phyloP scores from a whole-genome alignment of 2,113 vertebrate species.

The Dicrurus megarhynchus region DNA sequence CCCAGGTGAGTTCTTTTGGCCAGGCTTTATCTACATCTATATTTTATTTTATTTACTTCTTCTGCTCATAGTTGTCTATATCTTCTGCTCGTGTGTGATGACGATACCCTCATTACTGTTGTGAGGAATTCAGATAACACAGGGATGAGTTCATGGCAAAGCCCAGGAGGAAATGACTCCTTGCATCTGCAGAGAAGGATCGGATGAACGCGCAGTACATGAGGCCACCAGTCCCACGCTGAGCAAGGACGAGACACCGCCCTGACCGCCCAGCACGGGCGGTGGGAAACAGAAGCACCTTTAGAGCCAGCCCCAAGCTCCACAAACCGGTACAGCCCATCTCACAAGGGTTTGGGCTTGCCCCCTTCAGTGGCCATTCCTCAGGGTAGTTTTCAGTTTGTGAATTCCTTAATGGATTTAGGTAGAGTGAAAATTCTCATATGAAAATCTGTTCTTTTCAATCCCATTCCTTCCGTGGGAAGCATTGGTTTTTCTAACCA shows the following conservation, averaged over 20 bases:
- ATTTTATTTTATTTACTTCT: background rate
- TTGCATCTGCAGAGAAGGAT: background rate
- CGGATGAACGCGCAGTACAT: background rate
- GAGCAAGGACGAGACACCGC: fast-evolving
- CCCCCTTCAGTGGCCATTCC: background rate
- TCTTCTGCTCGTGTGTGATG: background rate
- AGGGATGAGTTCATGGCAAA: background rate
- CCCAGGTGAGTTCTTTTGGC: background rate
- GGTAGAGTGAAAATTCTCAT: background rate
- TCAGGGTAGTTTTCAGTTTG: background rate
- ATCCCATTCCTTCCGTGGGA: background rate
- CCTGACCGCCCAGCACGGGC: background rate
- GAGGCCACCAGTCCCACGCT: background rate
- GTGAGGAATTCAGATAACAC: background rate
- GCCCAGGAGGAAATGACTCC: background rate
- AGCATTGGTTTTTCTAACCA: fast-evolving
- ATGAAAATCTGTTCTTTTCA: fast-evolving
- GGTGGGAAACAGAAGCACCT: fast-evolving
- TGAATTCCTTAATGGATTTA: background rate
- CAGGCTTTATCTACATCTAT: background rate
- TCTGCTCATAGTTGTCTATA: background rate
- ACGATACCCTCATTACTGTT: fast-evolving
- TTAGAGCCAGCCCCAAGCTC: background rate
- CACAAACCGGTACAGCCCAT: background rate
- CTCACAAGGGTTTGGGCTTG: background rate